These are phyloP conservation scores for Phylloscopus whistleri DNA, from an alignment of 2,113 vertebrate species.

Conservation along the genomic window DNA sequence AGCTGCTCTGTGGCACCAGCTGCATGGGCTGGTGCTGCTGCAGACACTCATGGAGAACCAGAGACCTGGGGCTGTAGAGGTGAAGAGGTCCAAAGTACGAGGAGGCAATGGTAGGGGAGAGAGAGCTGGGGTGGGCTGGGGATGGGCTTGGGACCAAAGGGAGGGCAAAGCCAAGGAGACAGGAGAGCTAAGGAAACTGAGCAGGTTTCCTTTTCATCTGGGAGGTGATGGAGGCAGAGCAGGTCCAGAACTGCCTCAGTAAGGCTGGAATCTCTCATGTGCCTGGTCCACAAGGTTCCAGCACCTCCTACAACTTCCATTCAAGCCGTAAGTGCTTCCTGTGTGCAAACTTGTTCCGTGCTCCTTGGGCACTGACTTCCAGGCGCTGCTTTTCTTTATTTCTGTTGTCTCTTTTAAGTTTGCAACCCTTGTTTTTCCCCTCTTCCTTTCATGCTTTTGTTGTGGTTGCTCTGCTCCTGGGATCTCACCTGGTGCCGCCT, in stretches of 20 bases:
- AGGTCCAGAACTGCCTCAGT: background rate
- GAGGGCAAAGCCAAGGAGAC: background rate
- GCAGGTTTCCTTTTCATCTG: background rate
- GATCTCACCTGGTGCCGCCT: accelerated
- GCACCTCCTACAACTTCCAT: background rate
- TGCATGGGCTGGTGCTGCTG: background rate
- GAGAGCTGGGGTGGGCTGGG: background rate
- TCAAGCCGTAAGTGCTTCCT: background rate
- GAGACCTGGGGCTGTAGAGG: background rate
- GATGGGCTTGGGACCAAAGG: background rate
- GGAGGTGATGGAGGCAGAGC: background rate
- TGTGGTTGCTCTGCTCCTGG: background rate
- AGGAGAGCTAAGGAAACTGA: background rate
- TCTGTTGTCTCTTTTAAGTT: background rate
- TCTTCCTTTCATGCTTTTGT: background rate
- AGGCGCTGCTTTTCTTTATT: background rate
- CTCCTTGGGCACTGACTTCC: background rate
- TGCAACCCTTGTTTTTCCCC: background rate
- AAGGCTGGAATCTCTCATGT: background rate
- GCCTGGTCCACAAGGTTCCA: background rate
- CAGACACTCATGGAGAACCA: background rate
- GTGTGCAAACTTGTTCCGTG: background rate
- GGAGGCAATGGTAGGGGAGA: constrained; percentile 33
- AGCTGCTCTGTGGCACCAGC: background rate
- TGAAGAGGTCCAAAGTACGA: constrained; percentile 14